phyloP scores from a whole-genome alignment of 2,888 invertebrate genomes.

The Argyresthia goedartella region DNA sequence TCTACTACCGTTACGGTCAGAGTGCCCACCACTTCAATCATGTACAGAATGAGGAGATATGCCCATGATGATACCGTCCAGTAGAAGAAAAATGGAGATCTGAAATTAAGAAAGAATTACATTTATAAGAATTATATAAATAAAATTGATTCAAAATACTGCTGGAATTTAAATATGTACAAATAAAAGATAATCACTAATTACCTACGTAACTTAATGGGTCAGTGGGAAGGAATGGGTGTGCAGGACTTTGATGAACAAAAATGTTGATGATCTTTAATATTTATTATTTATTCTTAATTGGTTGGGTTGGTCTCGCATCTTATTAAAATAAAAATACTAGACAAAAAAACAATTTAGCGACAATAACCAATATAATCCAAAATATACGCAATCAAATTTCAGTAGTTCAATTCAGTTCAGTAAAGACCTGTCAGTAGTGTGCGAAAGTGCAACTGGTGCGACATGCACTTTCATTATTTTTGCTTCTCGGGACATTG shows the following conservation, averaged over 20 bases:
- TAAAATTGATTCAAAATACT: too few species aligned
- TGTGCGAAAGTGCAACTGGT: too few species aligned
- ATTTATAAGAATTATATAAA: not conserved
- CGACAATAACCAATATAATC: too few species aligned
- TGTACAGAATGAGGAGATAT: conserved; percentile 77
- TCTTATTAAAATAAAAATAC: not conserved
- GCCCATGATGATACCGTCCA: conserved; percentile 80
- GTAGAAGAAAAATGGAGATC: conserved; percentile 81
- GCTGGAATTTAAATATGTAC: not conserved
- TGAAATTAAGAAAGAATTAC: conserved; percentile 23
- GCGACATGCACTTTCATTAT: too few species aligned
- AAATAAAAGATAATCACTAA: not conserved
- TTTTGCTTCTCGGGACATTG: too few species aligned
- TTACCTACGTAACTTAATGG: not conserved
- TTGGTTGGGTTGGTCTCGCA: not conserved
- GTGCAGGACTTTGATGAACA: not conserved
- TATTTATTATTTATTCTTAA: too few species aligned
- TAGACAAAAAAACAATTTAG: too few species aligned
- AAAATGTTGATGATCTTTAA: not conserved
- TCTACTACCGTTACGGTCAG: conserved; percentile 73
- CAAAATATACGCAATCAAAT: too few species aligned
- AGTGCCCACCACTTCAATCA: conserved; percentile 76
- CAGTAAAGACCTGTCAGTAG: too few species aligned
- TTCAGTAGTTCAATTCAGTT: too few species aligned
- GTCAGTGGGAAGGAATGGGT: not conserved